Conservation (phyloP, 2,888 invertebrate species). For the Sinotaia quadrata region DNA sequence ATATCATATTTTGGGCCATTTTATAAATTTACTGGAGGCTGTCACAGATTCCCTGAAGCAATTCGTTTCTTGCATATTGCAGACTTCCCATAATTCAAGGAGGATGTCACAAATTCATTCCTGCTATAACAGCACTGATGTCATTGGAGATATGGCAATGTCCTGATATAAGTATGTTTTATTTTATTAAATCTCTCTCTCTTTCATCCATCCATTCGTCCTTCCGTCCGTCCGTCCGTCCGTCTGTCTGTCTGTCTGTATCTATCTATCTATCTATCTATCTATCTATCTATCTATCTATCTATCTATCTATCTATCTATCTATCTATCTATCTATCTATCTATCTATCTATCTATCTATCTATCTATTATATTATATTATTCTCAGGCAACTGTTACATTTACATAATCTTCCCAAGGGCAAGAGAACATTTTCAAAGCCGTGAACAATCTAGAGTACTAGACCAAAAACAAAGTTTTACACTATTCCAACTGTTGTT, state of each 20-base stretch:
- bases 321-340: too few relatives aligned
- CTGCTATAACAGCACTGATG: conserved; percentile 58
- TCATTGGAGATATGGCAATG: conserved; percentile 54
- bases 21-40: too few relatives aligned
- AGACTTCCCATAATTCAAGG: conserved; percentile 63
- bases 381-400: too few relatives aligned
- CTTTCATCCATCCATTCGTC: not conserved
- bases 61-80: too few relatives aligned
- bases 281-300: not conserved
- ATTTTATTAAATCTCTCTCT: not conserved
- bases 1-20: too few relatives aligned
- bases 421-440: too few relatives aligned
- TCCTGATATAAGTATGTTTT: conserved; percentile 39
- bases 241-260: conserved; percentile 4
- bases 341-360: not conserved
- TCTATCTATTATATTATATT: too few relatives aligned
- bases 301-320: not conserved
- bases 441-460: too few relatives aligned
- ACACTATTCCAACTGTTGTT: too few relatives aligned
- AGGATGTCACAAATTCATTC: conserved; percentile 63
- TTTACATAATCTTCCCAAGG: too few relatives aligned
- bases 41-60: too few relatives aligned
- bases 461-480: too few relatives aligned
- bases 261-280: not conserved
- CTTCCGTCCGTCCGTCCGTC: conserved; percentile 9